These are phyloP conservation scores for Xanthia icteritia DNA, from an alignment of 2,888 invertebrate species.

Conservation along the genomic window DNA sequence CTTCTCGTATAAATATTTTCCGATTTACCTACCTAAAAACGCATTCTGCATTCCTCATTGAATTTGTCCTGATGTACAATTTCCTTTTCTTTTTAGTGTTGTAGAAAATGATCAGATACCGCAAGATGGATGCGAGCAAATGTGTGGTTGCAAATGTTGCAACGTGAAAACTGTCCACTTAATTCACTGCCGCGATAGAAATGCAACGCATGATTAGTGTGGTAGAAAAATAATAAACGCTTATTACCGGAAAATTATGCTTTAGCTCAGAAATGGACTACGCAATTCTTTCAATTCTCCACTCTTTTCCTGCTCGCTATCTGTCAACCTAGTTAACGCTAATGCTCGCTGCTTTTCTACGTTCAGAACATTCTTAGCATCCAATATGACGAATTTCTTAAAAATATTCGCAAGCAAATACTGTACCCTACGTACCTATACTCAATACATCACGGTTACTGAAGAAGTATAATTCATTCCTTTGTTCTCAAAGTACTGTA, in stretches of 20 bases:
- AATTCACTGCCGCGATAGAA: constrained; percentile 22
- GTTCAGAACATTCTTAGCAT: neutral
- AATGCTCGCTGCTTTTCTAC: neutral
- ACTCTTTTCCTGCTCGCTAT: neutral
- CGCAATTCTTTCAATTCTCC: neutral
- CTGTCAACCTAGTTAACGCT: neutral
- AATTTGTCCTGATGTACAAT: neutral
- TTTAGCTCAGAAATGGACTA: neutral
- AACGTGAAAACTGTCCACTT: constrained; percentile 31
- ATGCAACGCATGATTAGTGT: constrained; percentile 13
- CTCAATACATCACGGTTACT: constrained; percentile 4
- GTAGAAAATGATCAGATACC: constrained; percentile 12
- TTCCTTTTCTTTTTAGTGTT: neutral
- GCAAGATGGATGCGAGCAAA: constrained; percentile 25
- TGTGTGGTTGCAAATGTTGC: constrained; percentile 33
- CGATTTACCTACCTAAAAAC: neutral
- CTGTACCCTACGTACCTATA: neutral
- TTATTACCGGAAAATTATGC: neutral
- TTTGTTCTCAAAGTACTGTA: constrained; percentile 35
- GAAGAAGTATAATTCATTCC: constrained; percentile 7
- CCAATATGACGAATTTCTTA: neutral
- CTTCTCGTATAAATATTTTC: neutral
- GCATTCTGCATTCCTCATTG: neutral
- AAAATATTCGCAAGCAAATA: constrained; percentile 9
- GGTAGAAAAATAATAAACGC: constrained; percentile 22